Conservation (phyloP, 2,113 vertebrate genomes). For the Rhadina sibilatrix region DNA sequence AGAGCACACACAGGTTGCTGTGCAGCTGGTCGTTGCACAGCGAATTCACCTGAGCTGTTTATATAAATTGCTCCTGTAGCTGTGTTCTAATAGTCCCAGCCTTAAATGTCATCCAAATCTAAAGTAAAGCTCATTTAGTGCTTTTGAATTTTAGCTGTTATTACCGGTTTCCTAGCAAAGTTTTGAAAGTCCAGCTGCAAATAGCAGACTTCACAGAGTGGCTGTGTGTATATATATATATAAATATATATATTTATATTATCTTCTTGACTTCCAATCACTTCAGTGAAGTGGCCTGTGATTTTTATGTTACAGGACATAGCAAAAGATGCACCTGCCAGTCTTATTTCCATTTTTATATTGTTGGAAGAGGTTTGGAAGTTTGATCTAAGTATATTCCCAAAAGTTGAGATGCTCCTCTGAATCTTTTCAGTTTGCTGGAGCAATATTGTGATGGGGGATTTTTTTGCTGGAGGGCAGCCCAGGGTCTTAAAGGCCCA, state of each 20-base stretch:
- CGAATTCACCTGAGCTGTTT: not conserved
- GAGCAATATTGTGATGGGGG: not conserved
- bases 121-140: not conserved
- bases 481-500: not conserved
- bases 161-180: not conserved
- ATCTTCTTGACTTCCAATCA: conserved; percentile 15
- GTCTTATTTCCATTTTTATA: conserved; percentile 25
- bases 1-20: not conserved
- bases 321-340: conserved; percentile 46
- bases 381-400: not conserved
- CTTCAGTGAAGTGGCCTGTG: not conserved
- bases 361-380: conserved; percentile 37
- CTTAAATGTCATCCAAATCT: not conserved
- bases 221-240: not conserved
- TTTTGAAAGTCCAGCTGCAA: not conserved
- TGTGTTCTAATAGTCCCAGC: not conserved
- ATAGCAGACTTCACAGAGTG: not conserved
- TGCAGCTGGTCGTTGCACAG: not conserved
- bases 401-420: conserved; percentile 9
- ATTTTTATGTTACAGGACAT: conserved; percentile 7
- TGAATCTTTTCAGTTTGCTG: conserved; percentile 7
- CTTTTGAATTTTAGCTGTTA: not conserved
- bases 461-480: not conserved
- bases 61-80: not conserved
- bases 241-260: not conserved